Base-by-base conservation (phyloP, 2,113 vertebrate genomes). In the Bostrychus sinensis region DNA sequence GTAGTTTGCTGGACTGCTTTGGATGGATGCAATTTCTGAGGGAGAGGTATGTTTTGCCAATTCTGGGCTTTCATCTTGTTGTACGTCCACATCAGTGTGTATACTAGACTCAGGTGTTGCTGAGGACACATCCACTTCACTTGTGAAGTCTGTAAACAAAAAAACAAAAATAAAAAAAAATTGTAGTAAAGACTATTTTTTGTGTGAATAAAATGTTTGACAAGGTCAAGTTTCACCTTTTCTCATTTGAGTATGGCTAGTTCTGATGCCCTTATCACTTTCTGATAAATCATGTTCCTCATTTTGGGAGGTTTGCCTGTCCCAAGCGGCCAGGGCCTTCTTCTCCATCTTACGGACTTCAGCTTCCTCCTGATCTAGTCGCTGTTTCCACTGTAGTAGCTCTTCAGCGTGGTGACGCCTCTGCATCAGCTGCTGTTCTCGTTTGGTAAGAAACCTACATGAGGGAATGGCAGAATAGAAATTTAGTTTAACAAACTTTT, bases 401-500 rank as follows among this genome's bases (percentile, higher is more conserved):
- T 98, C 96, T 65, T 97, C 95, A 0, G 96, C 97, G 3, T 98
- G 94, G 6, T 92, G 94, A 0, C 96, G 93, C 20, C 97, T 92
- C 14, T 96, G 95, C 92, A 96, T 95, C 58, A 99, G 90, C 78
- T 96, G 95, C 87, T 98, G 96, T 16, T 99, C 97, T 32, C 97
- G 88, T 83, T 98, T 98, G 0, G 96, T 98, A 37, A 99, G 89
- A 88, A 98, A 99, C 86, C 97, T 99, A 72, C 0, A 10, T 46
- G 70, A 48, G 84, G 5, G 86, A 25, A 79, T 1, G 28, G 32
- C 14, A 72, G 28, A 71, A 11, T 69, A 69, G 66, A 62, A 45
- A 42, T 62, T 5, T 65, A 34, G 39, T 59, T 58, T 39, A 16
- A 20, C 69, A 74, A 54, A 59, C 61, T 16, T 61, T 56, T 55